Conservation (phyloP, 2,797 vertebrate species). For the Sciurus carolinensis region DNA sequence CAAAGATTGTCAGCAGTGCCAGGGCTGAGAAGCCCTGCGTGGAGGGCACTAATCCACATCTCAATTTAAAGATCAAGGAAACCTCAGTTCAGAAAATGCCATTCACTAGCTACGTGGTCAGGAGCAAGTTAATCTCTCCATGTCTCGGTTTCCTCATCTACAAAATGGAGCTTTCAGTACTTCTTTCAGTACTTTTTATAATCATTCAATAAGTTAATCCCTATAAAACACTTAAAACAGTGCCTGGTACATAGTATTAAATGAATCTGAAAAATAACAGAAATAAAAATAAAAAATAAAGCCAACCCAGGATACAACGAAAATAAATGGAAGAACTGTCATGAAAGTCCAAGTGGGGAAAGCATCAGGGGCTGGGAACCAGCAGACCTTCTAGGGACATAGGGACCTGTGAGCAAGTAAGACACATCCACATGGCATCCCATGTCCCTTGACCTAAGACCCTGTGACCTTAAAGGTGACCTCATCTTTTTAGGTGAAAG, state of each 20-base stretch:
- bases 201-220: background rate
- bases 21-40: background rate
- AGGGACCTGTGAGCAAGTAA: background rate
- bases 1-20: background rate
- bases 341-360: background rate
- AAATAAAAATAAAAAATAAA: background rate
- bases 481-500: conserved; percentile 31
- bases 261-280: background rate
- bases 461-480: background rate
- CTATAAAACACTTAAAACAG: conserved; percentile 7
- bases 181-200: background rate
- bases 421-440: background rate
- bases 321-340: conserved; percentile 6
- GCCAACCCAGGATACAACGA: background rate
- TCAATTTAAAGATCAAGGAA: background rate
- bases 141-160: conserved; percentile 22
- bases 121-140: background rate
- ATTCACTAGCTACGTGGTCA: background rate
- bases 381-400: background rate
- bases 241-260: background rate
- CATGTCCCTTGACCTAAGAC: background rate
- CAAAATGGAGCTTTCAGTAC: background rate
- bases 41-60: fast-evolving
- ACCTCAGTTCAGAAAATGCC: background rate
- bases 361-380: background rate